Base-by-base conservation (phyloP, 2,888 invertebrate species). In the Harmothoe impar region DNA sequence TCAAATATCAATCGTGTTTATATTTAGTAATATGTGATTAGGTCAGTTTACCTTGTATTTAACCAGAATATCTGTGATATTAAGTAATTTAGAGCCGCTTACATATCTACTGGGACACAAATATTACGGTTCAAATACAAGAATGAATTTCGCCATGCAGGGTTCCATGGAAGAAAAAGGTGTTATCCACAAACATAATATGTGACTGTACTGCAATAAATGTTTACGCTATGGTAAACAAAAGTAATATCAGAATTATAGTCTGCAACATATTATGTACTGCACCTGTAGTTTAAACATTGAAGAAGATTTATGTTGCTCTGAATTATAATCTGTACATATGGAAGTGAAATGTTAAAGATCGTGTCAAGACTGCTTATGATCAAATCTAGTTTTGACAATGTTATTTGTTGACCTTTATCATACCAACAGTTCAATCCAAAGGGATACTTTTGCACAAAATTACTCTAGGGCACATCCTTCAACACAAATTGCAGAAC, bases 1-100 rank as follows among this genome's bases (percentile, higher is more conserved):
- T 43, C 43, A 43, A 43, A 81, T 81, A 81, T 81, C 1, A 35
- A 81, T 81, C 81, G 35, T 43, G 43, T 33, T 43, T 81, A 81
- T 81, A 81, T 35, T 81, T 81, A 81, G 20, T 81, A 35, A 81
- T 81, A 81, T 81, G 43, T 81, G 43, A 81, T 81, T 43, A 81
- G 81, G n/a, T 20, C 35, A 81, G 33, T 81, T 33, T 81, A 81
- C 25, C 33, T 81, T 81, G 81, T 81, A 81, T 81, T 35, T 81
- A 81, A 35, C 81, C 81, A 81, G 35, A 81, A 81, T 81, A 81
- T 81, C 81, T 81, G 81, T 81, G 81, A 81, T 81, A 81, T 81
- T 81, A 81, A 81, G 43, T 81, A 81, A 81, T 35, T 81, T 17
- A 81, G 33, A 81, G 81, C 81, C 81, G 43, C 81, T 35, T 35